phyloP scores from a whole-genome alignment of 2,888 invertebrate species.

The Entomobrya multifasciata region DNA sequence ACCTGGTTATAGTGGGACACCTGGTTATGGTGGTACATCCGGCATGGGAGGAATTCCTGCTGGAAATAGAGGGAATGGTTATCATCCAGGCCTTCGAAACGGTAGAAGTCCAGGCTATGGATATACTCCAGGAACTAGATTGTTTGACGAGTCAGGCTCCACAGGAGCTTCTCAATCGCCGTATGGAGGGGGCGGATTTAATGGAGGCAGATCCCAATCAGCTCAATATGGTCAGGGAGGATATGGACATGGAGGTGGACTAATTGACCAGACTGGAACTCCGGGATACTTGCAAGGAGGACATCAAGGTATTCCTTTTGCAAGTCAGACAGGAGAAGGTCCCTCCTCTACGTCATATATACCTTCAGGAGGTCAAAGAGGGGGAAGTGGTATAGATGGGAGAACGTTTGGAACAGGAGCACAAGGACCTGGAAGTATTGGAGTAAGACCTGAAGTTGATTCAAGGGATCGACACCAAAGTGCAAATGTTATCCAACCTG shows the following conservation, averaged over 20 bases:
- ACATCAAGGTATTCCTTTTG: too few species aligned
- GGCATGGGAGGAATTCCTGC: neutral
- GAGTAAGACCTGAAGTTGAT: too few species aligned
- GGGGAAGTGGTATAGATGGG: too few species aligned
- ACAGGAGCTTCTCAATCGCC: neutral
- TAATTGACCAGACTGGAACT: neutral
- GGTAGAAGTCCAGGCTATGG: neutral
- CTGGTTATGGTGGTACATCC: neutral
- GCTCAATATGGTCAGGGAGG: too few species aligned
- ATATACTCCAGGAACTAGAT: slow-evolving; percentile 9
- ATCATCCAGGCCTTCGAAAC: neutral
- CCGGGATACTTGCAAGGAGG: neutral
- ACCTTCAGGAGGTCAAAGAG: too few species aligned
- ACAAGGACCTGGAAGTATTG: too few species aligned
- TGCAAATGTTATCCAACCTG: too few species aligned
- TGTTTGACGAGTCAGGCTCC: neutral
- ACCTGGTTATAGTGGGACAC: neutral
- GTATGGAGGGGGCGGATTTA: slow-evolving; percentile 1
- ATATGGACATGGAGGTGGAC: neutral
- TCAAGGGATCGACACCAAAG: too few species aligned
- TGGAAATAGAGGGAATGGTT: neutral
- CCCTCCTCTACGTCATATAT: too few species aligned
- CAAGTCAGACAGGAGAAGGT: too few species aligned
- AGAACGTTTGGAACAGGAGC: too few species aligned
- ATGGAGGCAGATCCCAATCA: too few species aligned